Evolutionary conservation across 2,888 invertebrate genomes (phyloP).

Genomic region (Ophraella communa): DNA sequence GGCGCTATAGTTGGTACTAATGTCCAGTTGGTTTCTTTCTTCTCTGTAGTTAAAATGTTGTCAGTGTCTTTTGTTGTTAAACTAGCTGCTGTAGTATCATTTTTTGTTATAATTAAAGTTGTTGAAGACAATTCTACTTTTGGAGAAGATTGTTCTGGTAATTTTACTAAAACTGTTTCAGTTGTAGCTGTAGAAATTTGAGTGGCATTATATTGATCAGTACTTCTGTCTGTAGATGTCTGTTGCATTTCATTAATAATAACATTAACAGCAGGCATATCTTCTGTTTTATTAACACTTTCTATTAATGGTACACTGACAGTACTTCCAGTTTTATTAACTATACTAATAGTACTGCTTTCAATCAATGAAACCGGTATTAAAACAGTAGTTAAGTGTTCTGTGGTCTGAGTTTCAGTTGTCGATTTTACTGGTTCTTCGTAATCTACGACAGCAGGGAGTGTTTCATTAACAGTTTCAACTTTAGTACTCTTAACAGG

Average conservation of each 20-base stretch:
- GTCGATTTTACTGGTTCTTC: conserved; percentile 8
- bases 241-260: conserved; percentile 17
- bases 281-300: background rate
- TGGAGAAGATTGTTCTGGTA: conserved; percentile 18
- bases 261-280: conserved; percentile 27
- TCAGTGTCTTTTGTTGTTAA: conserved; percentile 30
- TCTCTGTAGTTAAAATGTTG: conserved; percentile 36
- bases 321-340: background rate
- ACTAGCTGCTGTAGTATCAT: background rate
- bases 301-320: conserved; percentile 10
- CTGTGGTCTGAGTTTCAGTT: background rate
- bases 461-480: conserved; percentile 19
- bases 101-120: background rate
- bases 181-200: conserved; percentile 19
- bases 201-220: conserved; percentile 6
- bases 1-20: conserved; percentile 66
- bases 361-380: conserved; percentile 4
- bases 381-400: conserved; percentile 9
- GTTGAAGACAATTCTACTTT: conserved; percentile 16
- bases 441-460: background rate
- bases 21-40: conserved; percentile 59
- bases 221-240: background rate
- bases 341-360: background rate
- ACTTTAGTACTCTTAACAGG: conserved; percentile 28
- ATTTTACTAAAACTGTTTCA: conserved; percentile 46